phyloP scores from a whole-genome alignment of 2,113 vertebrate genomes.

The Gymnorhina tibicen region DNA sequence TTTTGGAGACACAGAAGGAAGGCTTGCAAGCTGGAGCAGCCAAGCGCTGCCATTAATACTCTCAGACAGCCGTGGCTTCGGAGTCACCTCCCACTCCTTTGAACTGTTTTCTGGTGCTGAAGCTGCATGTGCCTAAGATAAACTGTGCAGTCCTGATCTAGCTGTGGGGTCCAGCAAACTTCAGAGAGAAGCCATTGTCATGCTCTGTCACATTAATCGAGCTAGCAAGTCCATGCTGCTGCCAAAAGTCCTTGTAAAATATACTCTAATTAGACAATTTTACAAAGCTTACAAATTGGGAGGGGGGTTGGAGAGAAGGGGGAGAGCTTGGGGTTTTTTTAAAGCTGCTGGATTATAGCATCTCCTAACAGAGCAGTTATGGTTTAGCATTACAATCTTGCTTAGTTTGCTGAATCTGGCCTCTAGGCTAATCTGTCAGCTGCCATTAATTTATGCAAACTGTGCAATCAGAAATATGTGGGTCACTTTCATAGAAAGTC shows the following conservation, averaged over 20 bases:
- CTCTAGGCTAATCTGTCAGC: background rate
- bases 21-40: background rate
- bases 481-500: background rate
- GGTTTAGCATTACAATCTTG: background rate
- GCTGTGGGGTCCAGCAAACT: background rate
- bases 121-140: background rate
- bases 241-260: constrained; percentile 4
- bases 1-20: background rate
- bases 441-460: background rate
- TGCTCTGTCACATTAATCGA: background rate
- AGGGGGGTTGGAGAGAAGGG: rapidly evolving
- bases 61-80: background rate
- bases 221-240: background rate
- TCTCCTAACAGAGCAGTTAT: background rate
- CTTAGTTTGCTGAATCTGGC: background rate
- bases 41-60: background rate
- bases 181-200: background rate
- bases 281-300: background rate
- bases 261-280: background rate
- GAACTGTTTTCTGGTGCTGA: background rate
- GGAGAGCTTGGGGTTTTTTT: background rate
- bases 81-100: background rate
- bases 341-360: background rate
- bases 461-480: background rate
- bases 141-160: background rate